A percentile compares a stretch with the other conserved stretches of the same genome.
Conservation (phyloP, 2,888 invertebrate genomes). For the Taphrorychus bicolor region DNA sequence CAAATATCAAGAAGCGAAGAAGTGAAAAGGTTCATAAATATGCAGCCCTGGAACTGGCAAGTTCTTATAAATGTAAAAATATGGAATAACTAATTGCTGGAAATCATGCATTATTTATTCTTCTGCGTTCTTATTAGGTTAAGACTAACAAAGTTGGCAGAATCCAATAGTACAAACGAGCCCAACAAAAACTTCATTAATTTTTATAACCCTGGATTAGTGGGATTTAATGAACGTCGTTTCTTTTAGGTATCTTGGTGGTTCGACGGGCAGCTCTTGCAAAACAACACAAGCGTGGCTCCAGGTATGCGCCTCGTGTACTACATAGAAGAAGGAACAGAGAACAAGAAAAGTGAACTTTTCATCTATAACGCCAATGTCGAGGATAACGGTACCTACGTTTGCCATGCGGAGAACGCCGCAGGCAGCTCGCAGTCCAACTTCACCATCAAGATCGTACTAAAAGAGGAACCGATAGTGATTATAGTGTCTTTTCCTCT, state of each 20-base stretch:
- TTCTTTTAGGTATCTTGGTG: slow-evolving; percentile 71
- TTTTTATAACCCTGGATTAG: slow-evolving; percentile 4
- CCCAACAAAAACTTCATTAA: slow-evolving; percentile 14
- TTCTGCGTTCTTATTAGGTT: slow-evolving; percentile 25
- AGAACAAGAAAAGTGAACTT: slow-evolving; percentile 79
- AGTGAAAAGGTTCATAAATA: slow-evolving; percentile 18
- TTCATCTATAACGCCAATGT: slow-evolving; percentile 78
- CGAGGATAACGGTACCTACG: slow-evolving; percentile 85
- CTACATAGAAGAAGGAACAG: slow-evolving; percentile 74
- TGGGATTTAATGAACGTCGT: background rate
- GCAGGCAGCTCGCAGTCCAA: slow-evolving; percentile 82
- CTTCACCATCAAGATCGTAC: slow-evolving; percentile 78
- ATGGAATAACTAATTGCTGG: slow-evolving; percentile 36
- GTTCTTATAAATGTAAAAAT: slow-evolving; percentile 35
- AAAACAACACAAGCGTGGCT: slow-evolving; percentile 75
- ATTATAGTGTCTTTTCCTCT: slow-evolving; percentile 69
- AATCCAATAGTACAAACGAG: slow-evolving; percentile 16
- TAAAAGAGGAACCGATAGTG: slow-evolving; percentile 75
- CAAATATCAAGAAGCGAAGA: background rate
- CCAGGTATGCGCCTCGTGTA: slow-evolving; percentile 73
- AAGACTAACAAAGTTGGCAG: slow-evolving; percentile 13
- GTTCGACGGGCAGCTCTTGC: slow-evolving; percentile 80
- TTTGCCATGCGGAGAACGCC: slow-evolving; percentile 84
- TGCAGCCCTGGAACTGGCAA: slow-evolving; percentile 16
- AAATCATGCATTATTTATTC: slow-evolving; percentile 31